A percentile compares a stretch with the other conserved stretches of the same genome.
These are phyloP conservation scores for Leptonema lineaticorne DNA, from an alignment of 1,140 invertebrate genomes.

Conservation along the genomic window DNA sequence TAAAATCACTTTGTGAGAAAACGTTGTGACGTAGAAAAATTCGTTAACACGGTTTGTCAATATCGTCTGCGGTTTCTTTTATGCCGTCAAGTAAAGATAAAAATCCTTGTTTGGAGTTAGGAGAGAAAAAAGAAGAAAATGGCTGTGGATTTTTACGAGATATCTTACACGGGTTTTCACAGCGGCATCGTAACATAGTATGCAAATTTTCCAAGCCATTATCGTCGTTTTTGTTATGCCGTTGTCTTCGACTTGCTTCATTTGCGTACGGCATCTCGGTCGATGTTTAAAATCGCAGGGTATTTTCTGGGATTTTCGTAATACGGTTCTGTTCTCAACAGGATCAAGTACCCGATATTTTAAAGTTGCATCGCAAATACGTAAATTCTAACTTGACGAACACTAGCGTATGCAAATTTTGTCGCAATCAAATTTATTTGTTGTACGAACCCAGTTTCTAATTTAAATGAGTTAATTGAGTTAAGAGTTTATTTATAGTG, in stretches of 20 bases:
- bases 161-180: too few species aligned
- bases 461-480: too few species aligned
- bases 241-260: neutral
- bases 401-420: neutral
- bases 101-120: too few species aligned
- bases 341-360: too few species aligned
- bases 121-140: too few species aligned
- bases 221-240: neutral
- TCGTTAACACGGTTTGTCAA: neutral
- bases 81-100: neutral
- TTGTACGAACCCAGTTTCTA: neutral
- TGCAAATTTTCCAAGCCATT: neutral
- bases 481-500: too few species aligned
- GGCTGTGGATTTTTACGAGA: neutral
- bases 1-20: too few species aligned
- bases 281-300: neutral
- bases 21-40: too few species aligned
- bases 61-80: neutral
- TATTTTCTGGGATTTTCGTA: neutral
- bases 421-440: neutral
- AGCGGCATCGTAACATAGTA: neutral
- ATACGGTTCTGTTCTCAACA: too few species aligned
- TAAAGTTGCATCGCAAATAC: too few species aligned
- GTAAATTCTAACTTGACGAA: too few species aligned
- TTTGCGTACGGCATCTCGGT: neutral